phyloP scores from a whole-genome alignment of 2,888 invertebrate species.

The Cryptus armator region DNA sequence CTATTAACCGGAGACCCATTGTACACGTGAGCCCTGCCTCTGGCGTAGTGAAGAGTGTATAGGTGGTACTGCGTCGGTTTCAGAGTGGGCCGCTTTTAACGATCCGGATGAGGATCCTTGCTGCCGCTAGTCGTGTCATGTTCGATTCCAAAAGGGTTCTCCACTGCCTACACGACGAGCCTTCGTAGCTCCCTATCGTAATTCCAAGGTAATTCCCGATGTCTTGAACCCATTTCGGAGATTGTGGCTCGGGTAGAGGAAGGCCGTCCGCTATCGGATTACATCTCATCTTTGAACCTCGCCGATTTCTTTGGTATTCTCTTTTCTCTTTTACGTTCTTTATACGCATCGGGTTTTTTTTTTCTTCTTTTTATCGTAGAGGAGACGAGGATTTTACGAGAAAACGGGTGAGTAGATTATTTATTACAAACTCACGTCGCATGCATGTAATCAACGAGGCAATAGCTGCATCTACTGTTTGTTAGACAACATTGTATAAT shows the following conservation, averaged over 20 bases:
- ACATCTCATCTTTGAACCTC: slow-evolving; percentile 66
- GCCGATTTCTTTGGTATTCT: slow-evolving; percentile 40
- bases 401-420: background rate
- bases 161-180: slow-evolving; percentile 26
- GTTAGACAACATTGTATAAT: background rate
- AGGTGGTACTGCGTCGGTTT: background rate
- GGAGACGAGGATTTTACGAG: background rate
- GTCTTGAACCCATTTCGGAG: slow-evolving; percentile 71
- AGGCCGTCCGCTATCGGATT: slow-evolving; percentile 68
- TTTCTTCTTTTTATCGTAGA: background rate
- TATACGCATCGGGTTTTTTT: slow-evolving; percentile 3
- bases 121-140: slow-evolving; percentile 78
- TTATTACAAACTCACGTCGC: background rate
- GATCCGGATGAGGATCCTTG: slow-evolving; percentile 79
- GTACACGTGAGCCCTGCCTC: slow-evolving; percentile 8
- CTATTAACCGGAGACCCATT: slow-evolving; percentile 67
- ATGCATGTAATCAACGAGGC: background rate
- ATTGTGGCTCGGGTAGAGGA: background rate
- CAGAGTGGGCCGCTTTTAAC: slow-evolving; percentile 79
- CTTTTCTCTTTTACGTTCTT: slow-evolving; percentile 25
- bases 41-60: slow-evolving; percentile 59
- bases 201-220: slow-evolving; percentile 77
- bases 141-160: slow-evolving; percentile 76
- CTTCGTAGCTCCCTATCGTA: slow-evolving; percentile 50
- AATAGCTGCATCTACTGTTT: background rate